A percentile compares a stretch with the other conserved stretches of the same genome.
Evolutionary conservation across 2,888 invertebrate species (phyloP).

Genomic region (Macrophya alboannulata): DNA sequence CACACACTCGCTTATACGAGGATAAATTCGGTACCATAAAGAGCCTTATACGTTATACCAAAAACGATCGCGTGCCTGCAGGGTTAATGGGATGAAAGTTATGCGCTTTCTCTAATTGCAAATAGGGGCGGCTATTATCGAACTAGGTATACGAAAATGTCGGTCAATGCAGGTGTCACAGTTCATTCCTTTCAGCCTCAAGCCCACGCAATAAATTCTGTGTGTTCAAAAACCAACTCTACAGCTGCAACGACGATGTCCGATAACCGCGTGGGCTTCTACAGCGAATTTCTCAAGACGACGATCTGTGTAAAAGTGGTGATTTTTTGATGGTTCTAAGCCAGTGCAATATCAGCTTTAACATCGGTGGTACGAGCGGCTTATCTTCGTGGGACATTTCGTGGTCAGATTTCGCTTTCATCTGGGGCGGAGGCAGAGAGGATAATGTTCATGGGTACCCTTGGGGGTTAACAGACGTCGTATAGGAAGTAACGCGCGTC

Average conservation of each 20-base stretch:
- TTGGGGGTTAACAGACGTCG: slow-evolving; percentile 45
- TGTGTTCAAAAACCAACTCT: not conserved
- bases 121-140: not conserved
- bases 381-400: slow-evolving; percentile 40
- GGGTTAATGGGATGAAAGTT: slow-evolving; percentile 40
- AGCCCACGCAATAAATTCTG: not conserved
- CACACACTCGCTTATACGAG: not conserved
- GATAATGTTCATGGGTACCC: slow-evolving; percentile 47
- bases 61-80: slow-evolving; percentile 46
- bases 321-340: not conserved
- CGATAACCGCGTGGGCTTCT: slow-evolving; percentile 10
- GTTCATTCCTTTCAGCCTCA: not conserved
- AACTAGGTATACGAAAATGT: not conserved
- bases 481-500: slow-evolving; percentile 38
- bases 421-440: slow-evolving; percentile 9
- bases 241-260: not conserved
- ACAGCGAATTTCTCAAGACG: not conserved
- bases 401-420: slow-evolving; percentile 53
- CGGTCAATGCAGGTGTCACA: not conserved
- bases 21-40: slow-evolving; percentile 37
- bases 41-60: not conserved
- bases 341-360: slow-evolving; percentile 25
- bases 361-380: not conserved
- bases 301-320: not conserved
- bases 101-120: slow-evolving; percentile 47